Base-by-base conservation (phyloP, 2,113 vertebrate genomes). In the Abramis brama region DNA sequence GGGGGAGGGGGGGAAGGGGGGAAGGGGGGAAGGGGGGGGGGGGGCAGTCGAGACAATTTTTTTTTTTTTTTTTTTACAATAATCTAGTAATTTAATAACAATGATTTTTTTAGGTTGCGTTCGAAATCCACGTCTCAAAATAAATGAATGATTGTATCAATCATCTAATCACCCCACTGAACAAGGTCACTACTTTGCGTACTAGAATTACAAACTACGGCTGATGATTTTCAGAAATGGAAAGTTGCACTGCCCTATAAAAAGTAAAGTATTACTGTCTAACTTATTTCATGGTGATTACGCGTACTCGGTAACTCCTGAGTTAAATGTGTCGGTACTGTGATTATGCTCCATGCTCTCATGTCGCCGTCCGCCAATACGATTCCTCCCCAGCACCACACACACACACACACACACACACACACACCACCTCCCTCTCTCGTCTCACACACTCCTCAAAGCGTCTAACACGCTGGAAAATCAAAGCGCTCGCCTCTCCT, bases 261-360 rank as follows among this genome's bases (percentile, higher is more conserved):
- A 19, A 57, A 15, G 45, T 15, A 0, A 59, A n/a, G 36, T 11
- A 47, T 64, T 62, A 64, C 60, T 0, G 11, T 80, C 57, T 36
- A 13, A 21, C 25, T 11, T 74, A 45, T 77, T 50, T 47, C 39
- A 15, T 43, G 13, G 71, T 8, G 64, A 78, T 78, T 80, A 30
- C 19, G 25, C 55, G 90, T 57, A 82, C 91, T 85, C 80, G 19
- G 85, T 79, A 39, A 62, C 13, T 90, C 93, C 94, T 85, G 94
- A 92, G 96, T 97, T 97, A 97, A 96, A 91, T 71, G 21, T 89
- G 93, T 68, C 78, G 60, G 90, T 92, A 93, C 93, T 92, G 92
- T 94, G 93, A 94, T 94, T 94, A 91, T 71, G 90, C 87, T 85
- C 88, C 85, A 87, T 80, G 82, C 93, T 91, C 88, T 89, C 83